A percentile compares a stretch with the other conserved stretches of the same genome.
phyloP scores from a whole-genome alignment of 2,113 vertebrate species.

The Entomyzon cyanotis region DNA sequence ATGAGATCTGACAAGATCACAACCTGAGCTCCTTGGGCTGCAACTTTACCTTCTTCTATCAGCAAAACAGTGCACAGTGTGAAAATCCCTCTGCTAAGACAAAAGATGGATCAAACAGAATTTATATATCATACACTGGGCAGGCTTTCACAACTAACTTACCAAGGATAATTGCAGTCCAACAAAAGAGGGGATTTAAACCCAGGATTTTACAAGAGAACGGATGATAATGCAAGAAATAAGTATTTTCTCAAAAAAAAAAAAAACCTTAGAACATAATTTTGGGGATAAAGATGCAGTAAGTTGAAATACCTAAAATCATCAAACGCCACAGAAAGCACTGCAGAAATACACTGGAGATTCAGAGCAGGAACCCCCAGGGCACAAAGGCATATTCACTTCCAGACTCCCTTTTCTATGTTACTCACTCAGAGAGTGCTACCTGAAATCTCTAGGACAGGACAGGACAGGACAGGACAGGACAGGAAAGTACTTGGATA shows the following conservation, averaged over 20 bases:
- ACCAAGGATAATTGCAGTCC: neutral
- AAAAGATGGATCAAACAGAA: neutral
- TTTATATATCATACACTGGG: neutral
- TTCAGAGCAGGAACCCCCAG: neutral
- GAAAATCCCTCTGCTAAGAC: neutral
- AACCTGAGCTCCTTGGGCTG: neutral
- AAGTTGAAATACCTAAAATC: neutral
- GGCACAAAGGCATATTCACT: neutral
- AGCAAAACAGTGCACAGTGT: neutral
- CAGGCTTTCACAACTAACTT: neutral
- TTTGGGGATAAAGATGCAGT: neutral
- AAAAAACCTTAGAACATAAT: neutral
- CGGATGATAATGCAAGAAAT: neutral
- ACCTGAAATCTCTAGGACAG: neutral
- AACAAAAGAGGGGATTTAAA: neutral
- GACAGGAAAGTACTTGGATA: neutral
- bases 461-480: neutral
- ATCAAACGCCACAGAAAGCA: neutral
- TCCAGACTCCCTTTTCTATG: neutral
- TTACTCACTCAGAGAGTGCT: neutral
- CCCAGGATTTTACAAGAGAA: neutral
- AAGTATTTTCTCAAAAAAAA: neutral
- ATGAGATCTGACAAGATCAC: neutral
- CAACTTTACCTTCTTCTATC: neutral
- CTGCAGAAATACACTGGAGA: neutral